phyloP scores from a whole-genome alignment of 1,140 invertebrate species.

The Linepithema humile region DNA sequence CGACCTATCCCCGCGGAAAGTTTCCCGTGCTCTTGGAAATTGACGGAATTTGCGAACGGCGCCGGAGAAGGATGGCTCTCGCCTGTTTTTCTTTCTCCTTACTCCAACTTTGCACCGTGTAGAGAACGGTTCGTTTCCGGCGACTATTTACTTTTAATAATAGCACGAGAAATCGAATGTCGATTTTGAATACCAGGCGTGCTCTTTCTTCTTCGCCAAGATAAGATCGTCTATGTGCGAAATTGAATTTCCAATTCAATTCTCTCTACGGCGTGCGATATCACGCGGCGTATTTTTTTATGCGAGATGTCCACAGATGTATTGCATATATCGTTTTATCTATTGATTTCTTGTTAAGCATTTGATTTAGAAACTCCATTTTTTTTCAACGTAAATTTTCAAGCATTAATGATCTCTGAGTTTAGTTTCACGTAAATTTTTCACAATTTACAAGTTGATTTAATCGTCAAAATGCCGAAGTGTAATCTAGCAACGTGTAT shows the following conservation, averaged over 20 bases:
- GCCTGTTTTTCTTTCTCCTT: slow-evolving; percentile 45
- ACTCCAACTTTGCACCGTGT: slow-evolving; percentile 33
- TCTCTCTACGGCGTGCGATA: slow-evolving; percentile 20
- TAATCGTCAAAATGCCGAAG: neutral
- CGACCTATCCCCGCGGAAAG: neutral
- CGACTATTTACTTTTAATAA: slow-evolving; percentile 52
- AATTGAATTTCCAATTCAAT: slow-evolving; percentile 54
- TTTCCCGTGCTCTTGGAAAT: neutral
- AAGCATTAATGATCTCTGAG: neutral
- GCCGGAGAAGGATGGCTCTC: slow-evolving; percentile 10
- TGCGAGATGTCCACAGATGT: neutral
- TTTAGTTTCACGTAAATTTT: neutral
- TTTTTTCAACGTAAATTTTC: neutral
- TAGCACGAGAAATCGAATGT: slow-evolving; percentile 39
- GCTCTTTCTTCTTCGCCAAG: slow-evolving; percentile 12
- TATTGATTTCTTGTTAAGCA: neutral
- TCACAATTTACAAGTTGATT: neutral
- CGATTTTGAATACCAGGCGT: slow-evolving; percentile 41
- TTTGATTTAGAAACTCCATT: neutral
- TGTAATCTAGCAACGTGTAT: neutral
- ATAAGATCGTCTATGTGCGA: slow-evolving; percentile 47
- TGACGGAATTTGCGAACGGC: slow-evolving; percentile 32
- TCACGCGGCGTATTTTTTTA: neutral
- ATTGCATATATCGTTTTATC: neutral
- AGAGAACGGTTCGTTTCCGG: slow-evolving; percentile 43